Conservation (phyloP, 2,113 vertebrate species). For the Peromyscus leucopus region DNA sequence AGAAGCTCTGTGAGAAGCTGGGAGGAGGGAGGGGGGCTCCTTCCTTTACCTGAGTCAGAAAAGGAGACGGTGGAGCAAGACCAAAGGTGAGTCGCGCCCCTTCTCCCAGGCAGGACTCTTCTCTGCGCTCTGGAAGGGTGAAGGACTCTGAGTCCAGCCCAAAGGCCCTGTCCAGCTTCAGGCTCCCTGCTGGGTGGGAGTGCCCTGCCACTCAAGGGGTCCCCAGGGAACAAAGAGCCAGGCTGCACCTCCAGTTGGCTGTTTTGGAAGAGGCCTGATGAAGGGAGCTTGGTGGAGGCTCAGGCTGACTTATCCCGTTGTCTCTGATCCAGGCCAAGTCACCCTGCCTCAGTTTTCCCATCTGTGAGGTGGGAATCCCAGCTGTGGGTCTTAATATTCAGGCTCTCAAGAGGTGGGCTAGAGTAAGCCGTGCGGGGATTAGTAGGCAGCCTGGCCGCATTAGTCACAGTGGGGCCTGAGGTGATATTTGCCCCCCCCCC, state of each 20-base stretch:
- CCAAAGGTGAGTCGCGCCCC: background rate
- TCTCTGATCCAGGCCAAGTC: background rate
- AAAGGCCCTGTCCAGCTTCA: background rate
- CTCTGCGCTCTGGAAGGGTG: constrained; percentile 22
- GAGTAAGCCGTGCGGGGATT: background rate
- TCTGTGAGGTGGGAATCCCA: constrained; percentile 7
- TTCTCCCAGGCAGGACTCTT: background rate
- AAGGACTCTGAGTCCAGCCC: background rate
- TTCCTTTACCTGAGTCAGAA: background rate
- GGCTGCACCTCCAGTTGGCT: background rate
- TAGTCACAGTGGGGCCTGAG: background rate
- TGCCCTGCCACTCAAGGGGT: background rate
- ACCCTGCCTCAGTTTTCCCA: constrained; percentile 14
- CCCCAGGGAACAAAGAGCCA: background rate
- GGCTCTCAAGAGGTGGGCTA: background rate
- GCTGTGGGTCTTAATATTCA: background rate
- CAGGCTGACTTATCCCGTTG: background rate
- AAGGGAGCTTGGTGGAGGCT: background rate
- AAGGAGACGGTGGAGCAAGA: background rate
- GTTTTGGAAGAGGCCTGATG: background rate
- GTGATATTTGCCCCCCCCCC: background rate
- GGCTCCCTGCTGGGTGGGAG: background rate
- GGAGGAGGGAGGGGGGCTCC: background rate
- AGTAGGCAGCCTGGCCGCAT: background rate
- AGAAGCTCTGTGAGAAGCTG: background rate